Evolutionary conservation across 2,113 vertebrate species (phyloP).

Genomic region (Triplophysa dalaica): DNA sequence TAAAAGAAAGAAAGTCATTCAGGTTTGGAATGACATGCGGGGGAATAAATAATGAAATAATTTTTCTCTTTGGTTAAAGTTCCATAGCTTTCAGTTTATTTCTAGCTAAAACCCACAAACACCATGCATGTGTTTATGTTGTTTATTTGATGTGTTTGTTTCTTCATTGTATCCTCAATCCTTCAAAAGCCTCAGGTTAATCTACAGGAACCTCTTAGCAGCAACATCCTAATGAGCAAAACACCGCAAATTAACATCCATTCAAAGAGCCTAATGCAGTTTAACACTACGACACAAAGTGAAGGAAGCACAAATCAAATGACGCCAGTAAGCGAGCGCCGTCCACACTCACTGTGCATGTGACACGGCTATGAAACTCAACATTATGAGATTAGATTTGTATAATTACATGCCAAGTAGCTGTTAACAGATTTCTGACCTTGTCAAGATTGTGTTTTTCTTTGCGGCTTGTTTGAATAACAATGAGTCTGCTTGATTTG

Average conservation of each 20-base stretch:
- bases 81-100: too few species aligned
- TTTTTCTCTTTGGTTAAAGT: too few species aligned
- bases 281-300: conserved; percentile 15
- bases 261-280: conserved; percentile 1
- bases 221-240: conserved; percentile 1
- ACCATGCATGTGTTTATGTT: neutral
- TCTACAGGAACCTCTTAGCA: neutral
- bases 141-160: neutral
- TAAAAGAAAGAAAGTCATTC: too few species aligned
- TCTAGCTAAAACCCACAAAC: neutral
- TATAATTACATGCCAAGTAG: conserved; percentile 54
- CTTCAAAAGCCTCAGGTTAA: conserved; percentile 6
- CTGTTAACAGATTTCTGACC: conserved; percentile 50
- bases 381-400: conserved; percentile 41
- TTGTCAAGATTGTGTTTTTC: neutral
- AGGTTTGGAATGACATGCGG: too few species aligned
- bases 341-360: conserved; percentile 12
- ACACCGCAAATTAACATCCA: conserved; percentile 16
- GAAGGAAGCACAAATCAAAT: neutral
- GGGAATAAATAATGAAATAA: too few species aligned
- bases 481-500: conserved; percentile 12
- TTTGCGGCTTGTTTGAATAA: conserved; percentile 10
- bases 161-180: neutral
- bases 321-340: neutral
- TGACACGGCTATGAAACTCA: conserved; percentile 9